Evolutionary conservation across 2,888 invertebrate genomes (phyloP).

Genomic region (Eristalinus sepulchralis): DNA sequence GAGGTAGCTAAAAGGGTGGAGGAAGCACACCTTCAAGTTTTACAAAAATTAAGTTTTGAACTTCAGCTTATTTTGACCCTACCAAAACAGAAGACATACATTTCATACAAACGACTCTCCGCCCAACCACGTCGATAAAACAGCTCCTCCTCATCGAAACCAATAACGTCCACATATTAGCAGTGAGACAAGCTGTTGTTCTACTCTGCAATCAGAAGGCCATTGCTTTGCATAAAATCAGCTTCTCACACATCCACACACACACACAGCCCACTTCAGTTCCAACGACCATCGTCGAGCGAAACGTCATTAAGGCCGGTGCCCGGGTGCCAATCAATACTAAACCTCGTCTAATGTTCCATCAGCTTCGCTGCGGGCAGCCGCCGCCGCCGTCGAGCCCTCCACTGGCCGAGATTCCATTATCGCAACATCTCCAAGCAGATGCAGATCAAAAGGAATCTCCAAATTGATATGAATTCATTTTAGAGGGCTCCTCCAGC

Average conservation of each 20-base stretch:
- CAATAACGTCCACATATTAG: neutral
- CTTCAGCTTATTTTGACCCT: no score
- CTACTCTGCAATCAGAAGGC: neutral
- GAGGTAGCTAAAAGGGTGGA: no score
- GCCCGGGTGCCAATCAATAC: constrained; percentile 34
- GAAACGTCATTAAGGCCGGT: neutral
- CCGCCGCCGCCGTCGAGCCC: constrained; percentile 7
- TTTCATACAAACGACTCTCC: neutral
- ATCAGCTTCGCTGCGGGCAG: constrained; percentile 1
- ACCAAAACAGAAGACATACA: no score
- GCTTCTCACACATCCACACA: neutral
- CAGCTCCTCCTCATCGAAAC: neutral
- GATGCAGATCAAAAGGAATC: constrained; percentile 62
- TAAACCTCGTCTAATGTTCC: constrained; percentile 27
- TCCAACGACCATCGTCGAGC: neutral
- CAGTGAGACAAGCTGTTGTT: neutral
- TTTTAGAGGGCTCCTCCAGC: constrained; percentile 30
- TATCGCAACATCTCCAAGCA: constrained; percentile 29
- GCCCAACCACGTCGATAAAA: neutral
- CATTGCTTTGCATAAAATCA: no score
- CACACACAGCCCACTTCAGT: neutral
- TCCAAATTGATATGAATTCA: constrained; percentile 62
- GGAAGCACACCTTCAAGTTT: no score
- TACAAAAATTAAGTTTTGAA: no score
- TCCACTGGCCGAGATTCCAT: neutral